Percentiles rank a stretch among this genome's conserved stretches.
Conservation (phyloP, 2,797 vertebrate genomes). For the Pangasius djambal region DNA sequence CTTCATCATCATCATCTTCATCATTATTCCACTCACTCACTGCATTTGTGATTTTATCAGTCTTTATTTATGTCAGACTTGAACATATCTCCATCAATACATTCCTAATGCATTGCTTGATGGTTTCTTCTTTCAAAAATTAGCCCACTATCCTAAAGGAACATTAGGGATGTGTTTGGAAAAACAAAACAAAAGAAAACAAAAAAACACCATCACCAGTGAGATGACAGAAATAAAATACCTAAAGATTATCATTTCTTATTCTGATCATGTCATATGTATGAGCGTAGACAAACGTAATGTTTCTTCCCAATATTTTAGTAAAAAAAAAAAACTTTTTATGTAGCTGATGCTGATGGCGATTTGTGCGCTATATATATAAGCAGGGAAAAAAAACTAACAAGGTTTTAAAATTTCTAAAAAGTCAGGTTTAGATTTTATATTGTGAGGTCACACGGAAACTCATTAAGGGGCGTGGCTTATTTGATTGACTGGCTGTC, state of each 20-base stretch:
- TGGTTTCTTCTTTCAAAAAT: background rate
- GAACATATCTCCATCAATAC: background rate
- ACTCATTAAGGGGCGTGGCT: too few species aligned
- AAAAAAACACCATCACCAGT: background rate
- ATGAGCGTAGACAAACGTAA: background rate
- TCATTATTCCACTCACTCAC: background rate
- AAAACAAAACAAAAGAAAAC: background rate
- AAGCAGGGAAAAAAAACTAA: background rate
- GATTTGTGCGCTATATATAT: background rate
- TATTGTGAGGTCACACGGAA: background rate
- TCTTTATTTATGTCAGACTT: background rate
- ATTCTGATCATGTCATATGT: background rate
- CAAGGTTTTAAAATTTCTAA: too few species aligned
- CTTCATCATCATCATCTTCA: background rate
- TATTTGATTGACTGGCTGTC: background rate
- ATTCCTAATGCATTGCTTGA: background rate
- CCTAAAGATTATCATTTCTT: background rate
- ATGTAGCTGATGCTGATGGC: background rate
- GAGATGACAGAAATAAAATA: background rate
- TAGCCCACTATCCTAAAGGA: background rate
- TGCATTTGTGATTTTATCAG: too few species aligned
- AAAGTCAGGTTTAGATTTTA: background rate
- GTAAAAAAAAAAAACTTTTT: background rate
- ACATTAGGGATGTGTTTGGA: background rate
- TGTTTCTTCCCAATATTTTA: background rate